A percentile compares a stretch with the other conserved stretches of the same genome.
These are phyloP conservation scores for Charadrius vociferus DNA, from an alignment of 2,113 vertebrate species.

Conservation along the genomic window DNA sequence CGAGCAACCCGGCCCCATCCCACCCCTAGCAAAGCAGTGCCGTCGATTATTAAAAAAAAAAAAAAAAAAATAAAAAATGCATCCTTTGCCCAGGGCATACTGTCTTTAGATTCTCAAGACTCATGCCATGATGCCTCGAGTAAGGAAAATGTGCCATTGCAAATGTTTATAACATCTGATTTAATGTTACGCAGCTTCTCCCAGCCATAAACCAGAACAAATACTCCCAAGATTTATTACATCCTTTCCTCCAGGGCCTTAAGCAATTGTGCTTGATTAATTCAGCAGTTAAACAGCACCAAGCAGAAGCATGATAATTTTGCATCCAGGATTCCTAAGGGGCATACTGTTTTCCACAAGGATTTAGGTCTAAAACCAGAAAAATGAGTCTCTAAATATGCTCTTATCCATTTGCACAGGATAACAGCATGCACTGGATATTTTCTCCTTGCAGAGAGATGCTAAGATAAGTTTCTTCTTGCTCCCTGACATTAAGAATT, in stretches of 20 bases:
- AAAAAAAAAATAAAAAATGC: neutral
- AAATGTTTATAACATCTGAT: constrained; percentile 73
- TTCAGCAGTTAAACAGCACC: constrained; percentile 47
- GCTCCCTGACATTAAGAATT: neutral
- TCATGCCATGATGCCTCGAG: constrained; percentile 54
- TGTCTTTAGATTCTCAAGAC: constrained; percentile 40
- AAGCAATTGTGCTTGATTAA: constrained; percentile 73
- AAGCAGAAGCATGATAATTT: constrained; percentile 46
- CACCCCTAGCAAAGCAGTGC: neutral
- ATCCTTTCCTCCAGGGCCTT: constrained; percentile 68
- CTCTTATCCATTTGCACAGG: neutral
- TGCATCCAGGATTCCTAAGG: constrained; percentile 58
- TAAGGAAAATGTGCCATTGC: constrained; percentile 50
- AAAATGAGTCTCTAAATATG: constrained; percentile 32
- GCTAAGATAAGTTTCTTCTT: neutral
- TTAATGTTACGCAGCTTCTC: constrained; percentile 63
- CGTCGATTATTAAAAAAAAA: neutral
- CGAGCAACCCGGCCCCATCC: neutral
- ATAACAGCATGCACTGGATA: neutral
- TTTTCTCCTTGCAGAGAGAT: neutral
- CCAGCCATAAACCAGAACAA: constrained; percentile 73
- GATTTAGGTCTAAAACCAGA: constrained; percentile 62
- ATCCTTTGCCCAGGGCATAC: neutral
- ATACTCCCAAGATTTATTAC: constrained; percentile 75
- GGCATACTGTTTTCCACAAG: constrained; percentile 55